Conservation (phyloP, 1,140 invertebrate genomes). For the Diachasmimorpha longicaudata region DNA sequence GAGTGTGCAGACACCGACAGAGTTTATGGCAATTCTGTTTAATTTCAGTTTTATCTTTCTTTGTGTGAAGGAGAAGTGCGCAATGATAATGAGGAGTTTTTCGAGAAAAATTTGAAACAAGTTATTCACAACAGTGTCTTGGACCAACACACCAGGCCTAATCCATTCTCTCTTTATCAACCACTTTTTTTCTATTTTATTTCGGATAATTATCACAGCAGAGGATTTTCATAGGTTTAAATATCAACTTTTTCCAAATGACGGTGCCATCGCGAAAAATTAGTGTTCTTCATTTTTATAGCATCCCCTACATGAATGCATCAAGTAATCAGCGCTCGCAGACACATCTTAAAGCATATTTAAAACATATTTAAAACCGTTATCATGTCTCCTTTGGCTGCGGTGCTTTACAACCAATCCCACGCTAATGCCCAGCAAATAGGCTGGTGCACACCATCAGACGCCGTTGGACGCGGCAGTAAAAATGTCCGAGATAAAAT, state of each 20-base stretch:
- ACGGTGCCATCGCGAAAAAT: no score
- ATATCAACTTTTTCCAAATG: no score
- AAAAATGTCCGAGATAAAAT: constrained; percentile 2
- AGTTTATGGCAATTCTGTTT: neutral
- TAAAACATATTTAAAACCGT: neutral
- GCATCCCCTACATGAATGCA: no score
- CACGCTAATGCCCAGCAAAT: constrained; percentile 3
- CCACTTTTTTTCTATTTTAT: no score
- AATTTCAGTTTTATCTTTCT: neutral
- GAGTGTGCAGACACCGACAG: neutral
- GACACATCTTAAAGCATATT: no score
- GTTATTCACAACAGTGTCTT: neutral
- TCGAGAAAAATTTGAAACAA: neutral
- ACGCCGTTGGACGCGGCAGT: neutral
- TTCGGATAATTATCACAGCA: no score
- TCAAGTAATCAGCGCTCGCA: no score
- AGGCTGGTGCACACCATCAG: neutral
- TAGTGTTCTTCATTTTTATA: no score
- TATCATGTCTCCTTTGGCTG: neutral
- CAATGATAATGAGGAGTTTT: neutral
- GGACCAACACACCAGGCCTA: no score
- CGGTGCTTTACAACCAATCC: neutral
- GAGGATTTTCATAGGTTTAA: no score
- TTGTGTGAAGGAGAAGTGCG: neutral
- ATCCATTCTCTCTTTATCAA: no score